Evolutionary conservation across 2,113 vertebrate species (phyloP).

Genomic region (Panurus biarmicus): DNA sequence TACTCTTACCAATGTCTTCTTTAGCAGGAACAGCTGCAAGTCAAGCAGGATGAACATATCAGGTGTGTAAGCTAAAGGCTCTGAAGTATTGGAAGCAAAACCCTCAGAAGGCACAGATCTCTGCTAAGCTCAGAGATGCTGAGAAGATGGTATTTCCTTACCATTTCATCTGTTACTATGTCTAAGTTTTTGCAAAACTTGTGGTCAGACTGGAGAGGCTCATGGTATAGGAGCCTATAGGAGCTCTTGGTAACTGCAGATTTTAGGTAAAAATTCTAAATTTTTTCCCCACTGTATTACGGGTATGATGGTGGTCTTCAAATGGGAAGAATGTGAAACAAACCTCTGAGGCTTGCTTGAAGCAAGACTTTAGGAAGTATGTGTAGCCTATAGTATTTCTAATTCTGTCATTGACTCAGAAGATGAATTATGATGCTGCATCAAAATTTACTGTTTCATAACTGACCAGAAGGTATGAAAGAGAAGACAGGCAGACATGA

Average conservation of each 20-base stretch:
- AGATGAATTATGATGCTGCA: background rate
- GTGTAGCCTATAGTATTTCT: background rate
- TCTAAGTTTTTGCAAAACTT: background rate
- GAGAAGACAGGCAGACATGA: background rate
- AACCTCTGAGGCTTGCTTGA: background rate
- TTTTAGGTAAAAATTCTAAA: background rate
- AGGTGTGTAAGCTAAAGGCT: conserved; percentile 61
- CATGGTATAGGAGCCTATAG: background rate
- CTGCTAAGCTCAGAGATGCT: conserved; percentile 51
- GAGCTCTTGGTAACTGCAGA: background rate
- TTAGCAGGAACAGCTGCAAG: conserved; percentile 68
- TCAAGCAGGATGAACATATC: conserved; percentile 53
- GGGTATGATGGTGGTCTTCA: background rate
- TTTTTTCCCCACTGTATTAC: background rate
- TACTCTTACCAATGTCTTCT: background rate
- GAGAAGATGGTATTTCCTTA: conserved; percentile 62
- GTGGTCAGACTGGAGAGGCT: background rate
- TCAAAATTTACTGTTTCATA: background rate
- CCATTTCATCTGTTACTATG: background rate
- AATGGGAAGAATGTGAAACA: background rate
- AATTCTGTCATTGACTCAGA: background rate
- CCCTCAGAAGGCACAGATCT: conserved; percentile 51
- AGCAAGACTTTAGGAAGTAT: background rate
- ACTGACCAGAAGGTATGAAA: background rate
- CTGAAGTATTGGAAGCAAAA: conserved; percentile 67